Evolutionary conservation across 1,140 invertebrate species (phyloP).

Genomic region (Saxidomus purpurata): DNA sequence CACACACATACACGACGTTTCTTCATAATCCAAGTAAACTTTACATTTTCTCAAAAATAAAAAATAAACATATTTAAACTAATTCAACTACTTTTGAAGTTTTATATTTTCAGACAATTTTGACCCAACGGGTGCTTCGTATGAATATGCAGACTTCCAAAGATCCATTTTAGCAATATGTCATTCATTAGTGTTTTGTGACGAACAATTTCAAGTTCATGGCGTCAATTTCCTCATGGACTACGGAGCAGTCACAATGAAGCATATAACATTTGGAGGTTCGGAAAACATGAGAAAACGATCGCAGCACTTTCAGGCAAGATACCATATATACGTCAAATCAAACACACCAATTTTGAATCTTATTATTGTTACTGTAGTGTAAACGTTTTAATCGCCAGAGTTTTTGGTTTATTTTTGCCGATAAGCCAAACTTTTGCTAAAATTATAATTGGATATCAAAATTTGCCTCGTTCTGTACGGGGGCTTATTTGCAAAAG

Average conservation of each 20-base stretch:
- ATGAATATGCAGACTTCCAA: constrained; percentile 59
- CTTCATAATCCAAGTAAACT: too few relatives aligned
- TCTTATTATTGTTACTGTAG: too few relatives aligned
- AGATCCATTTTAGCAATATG: constrained; percentile 48
- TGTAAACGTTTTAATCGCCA: too few relatives aligned
- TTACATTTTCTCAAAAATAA: too few relatives aligned
- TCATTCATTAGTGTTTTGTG: constrained; percentile 62
- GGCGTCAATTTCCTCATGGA: constrained; percentile 63
- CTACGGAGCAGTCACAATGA: constrained; percentile 58
- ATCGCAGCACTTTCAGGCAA: constrained; percentile 60
- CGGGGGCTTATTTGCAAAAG: too few relatives aligned
- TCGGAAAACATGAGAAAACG: constrained; percentile 60
- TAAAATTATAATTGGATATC: too few relatives aligned
- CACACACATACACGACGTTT: too few relatives aligned
- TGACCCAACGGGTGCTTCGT: constrained; percentile 48
- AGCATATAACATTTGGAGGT: constrained; percentile 59
- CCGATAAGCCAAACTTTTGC: too few relatives aligned
- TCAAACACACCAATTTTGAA: too few relatives aligned
- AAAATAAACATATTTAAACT: too few relatives aligned
- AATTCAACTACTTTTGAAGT: neutral
- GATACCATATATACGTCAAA: neutral
- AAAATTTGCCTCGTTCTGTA: too few relatives aligned
- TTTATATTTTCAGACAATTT: constrained; percentile 49
- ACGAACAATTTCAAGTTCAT: constrained; percentile 58
- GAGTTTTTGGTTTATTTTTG: too few relatives aligned